These are phyloP conservation scores for Charanyca ferruginea DNA, from an alignment of 2,888 invertebrate genomes.

Conservation along the genomic window DNA sequence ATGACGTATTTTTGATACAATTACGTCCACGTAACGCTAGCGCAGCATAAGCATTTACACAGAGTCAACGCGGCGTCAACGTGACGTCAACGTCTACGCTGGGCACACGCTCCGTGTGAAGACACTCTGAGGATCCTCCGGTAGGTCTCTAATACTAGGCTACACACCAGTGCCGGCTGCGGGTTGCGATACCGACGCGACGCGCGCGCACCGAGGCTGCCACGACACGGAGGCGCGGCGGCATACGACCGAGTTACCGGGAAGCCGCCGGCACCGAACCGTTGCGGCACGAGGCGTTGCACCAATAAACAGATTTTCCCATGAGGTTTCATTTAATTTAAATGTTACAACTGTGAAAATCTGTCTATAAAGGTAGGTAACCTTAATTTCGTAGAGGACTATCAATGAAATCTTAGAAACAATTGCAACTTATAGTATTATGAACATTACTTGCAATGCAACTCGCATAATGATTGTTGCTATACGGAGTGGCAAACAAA, in stretches of 20 bases:
- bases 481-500: constrained; percentile 50
- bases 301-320: constrained; percentile 49
- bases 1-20: constrained; percentile 21
- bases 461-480: constrained; percentile 3
- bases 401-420: constrained; percentile 16
- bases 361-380: constrained; percentile 37
- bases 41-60: constrained; percentile 27
- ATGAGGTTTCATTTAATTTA: constrained; percentile 35
- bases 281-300: constrained; percentile 44
- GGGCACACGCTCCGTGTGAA: constrained; percentile 31
- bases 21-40: constrained; percentile 14
- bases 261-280: constrained; percentile 50
- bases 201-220: constrained; percentile 26
- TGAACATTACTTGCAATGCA: constrained; percentile 20
- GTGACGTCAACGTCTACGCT: constrained; percentile 26
- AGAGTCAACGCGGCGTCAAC: constrained; percentile 18
- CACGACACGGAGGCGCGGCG: constrained; percentile 39
- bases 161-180: constrained; percentile 53
- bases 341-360: constrained; percentile 39
- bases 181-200: constrained; percentile 26
- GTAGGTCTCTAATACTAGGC: constrained; percentile 36
- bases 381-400: constrained; percentile 24
- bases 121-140: constrained; percentile 35
- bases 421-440: constrained; percentile 25
- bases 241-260: constrained; percentile 41